Evolutionary conservation across 2,113 vertebrate genomes (phyloP), one percentile per base, ranked within the genome.

Genomic region (Bostrychus sinensis): DNA sequence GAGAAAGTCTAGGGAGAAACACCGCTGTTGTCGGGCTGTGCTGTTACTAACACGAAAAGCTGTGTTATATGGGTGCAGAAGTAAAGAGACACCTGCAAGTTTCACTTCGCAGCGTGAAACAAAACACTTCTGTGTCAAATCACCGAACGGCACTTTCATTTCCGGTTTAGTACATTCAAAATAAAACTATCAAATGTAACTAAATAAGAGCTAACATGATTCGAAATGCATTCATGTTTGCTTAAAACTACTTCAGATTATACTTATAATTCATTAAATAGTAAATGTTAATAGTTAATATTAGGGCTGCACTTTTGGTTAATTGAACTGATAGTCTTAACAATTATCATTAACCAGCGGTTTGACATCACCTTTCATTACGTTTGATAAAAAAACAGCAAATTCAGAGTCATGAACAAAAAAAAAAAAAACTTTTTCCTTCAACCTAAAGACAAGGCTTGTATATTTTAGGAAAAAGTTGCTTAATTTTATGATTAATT

Each of bases 101-200:
- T 87, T 83, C 58, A 65, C 65, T 75, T 80, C 3, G 8, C 41
- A 32, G 63, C 59, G 41, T 67, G 36, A 61, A 9, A 58, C 57
- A 1, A 69, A 22, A 4, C 0, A 46, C 17, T 13, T 30, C 3
- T 16, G 12, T 6, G 42, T 59, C 5, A 66, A 64, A 17, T 0
- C 0, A 9, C 2, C 3, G 0, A 0, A 34, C 14, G 3, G 5
- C 5, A 50, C 0, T 3, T 0, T 0, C 0, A 17, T 1, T 64
- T 81, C 82, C 70, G 56, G 66, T 28, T 7, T 0, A 0, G 5
- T 1, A 0, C 12, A 61, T 83, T 77, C 72, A 71, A 62, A 85
- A 59, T 77, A 86, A 80, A 53, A 56, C 7, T 46, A 12, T 22
- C n/a, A n/a, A 20, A 1, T 9, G 2, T 43, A 45, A 11, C 7